phyloP scores from a whole-genome alignment of 1,140 invertebrate genomes.

The Sitophilus oryzae region DNA sequence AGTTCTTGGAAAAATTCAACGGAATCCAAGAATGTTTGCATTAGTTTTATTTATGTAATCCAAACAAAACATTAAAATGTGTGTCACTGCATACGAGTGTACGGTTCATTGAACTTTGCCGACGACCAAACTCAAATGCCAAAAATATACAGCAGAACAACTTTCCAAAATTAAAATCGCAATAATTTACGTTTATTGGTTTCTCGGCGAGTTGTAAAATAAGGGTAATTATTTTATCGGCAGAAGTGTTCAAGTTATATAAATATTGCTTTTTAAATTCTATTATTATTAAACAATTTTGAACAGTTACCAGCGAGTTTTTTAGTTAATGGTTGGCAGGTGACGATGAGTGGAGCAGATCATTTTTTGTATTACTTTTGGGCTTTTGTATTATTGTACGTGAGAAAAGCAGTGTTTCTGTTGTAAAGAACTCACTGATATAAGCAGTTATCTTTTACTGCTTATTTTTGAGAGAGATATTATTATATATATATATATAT shows the following conservation, averaged over 20 bases:
- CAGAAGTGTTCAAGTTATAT: constrained; percentile 2
- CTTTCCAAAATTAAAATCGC: constrained; percentile 27
- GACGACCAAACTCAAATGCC: constrained; percentile 22
- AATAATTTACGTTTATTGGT: constrained; percentile 20
- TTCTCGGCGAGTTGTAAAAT: not conserved
- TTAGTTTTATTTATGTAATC: constrained; percentile 24
- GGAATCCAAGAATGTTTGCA: constrained; percentile 10
- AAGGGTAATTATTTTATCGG: not conserved
- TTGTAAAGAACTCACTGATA: too few relatives aligned
- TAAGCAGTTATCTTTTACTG: too few relatives aligned
- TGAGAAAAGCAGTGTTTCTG: too few relatives aligned
- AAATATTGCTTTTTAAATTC: not conserved
- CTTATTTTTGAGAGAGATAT: too few relatives aligned
- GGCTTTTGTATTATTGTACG: too few relatives aligned
- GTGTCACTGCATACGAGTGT: constrained; percentile 21
- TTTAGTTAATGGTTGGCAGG: not conserved
- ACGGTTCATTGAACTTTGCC: constrained; percentile 18
- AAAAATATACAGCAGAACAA: constrained; percentile 23
- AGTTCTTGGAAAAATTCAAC: constrained; percentile 12
- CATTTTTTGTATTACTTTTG: too few relatives aligned
- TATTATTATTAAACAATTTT: constrained; percentile 5
- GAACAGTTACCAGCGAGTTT: not conserved
- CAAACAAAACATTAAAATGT: constrained; percentile 24
- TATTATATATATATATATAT: too few relatives aligned
- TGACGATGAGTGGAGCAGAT: too few relatives aligned